Evolutionary conservation across 2,888 invertebrate genomes (phyloP), one percentile per base, ranked within the genome.

Genomic region (Idaea dimidiata): DNA sequence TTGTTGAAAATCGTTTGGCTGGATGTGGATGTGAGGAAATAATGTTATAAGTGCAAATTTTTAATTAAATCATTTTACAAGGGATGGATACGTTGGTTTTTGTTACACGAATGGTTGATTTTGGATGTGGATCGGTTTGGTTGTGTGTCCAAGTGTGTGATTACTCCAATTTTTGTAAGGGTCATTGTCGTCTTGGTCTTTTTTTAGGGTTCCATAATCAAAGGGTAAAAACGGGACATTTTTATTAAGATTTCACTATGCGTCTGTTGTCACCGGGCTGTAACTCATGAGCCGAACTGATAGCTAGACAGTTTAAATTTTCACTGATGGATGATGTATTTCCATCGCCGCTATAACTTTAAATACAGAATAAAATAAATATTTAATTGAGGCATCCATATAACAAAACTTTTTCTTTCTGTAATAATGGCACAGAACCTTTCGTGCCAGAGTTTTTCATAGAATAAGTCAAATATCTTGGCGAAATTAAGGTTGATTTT

Each of bases 31-130:
- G 43, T 43, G 43, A 43, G 14, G 18, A 43, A 56, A 66, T 62
- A 65, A 56, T 55, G 56, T 57, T 63, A 63, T 53, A 64, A 71
- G 62, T 65, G 64, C 61, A 65, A 68, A 66, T 64, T 54, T 43
- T 70, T 69, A 70, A 70, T 70, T 68, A 67, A 66, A 68, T 70
- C 59, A 63, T 72, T 70, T 68, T 64, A 63, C 68, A 81, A 76
- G 79, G 81, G 85, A 88, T 90, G 86, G 86, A 86, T 83, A 81
- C 85, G 90, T 79, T 84, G 78, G 72, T 68, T 88, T 86, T 80
- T 74, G 81, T 90, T 86, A 83, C 76, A 82, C 82, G 88, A 83
- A 60, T 82, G 83, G 82, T 83, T 67, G 59, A 84, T 78, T 78
- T 68, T 43, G 69, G 70, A 75, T 73, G 72, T 62, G 66, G 66